Evolutionary conservation across 2,797 vertebrate species (phyloP).

Genomic region (Amniataba percoides): DNA sequence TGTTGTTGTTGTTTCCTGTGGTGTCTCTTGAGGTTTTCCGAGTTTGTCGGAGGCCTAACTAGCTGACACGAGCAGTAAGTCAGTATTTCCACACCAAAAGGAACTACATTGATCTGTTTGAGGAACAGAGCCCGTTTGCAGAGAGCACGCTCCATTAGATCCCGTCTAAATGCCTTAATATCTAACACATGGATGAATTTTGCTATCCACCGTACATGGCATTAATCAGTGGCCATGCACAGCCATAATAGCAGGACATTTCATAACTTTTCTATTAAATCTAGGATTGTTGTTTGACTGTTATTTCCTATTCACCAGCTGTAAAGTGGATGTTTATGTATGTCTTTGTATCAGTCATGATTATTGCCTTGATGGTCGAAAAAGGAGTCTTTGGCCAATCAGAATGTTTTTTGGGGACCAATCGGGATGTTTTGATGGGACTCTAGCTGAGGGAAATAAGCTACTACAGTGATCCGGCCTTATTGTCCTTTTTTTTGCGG

Average conservation of each 20-base stretch:
- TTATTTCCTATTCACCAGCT: slow-evolving; percentile 74
- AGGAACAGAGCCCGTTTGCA: slow-evolving; percentile 18
- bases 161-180: slow-evolving; percentile 75
- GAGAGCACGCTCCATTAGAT: slow-evolving; percentile 43
- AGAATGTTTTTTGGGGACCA: slow-evolving; percentile 67
- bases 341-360: slow-evolving; percentile 51
- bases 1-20: slow-evolving; percentile 32
- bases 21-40: slow-evolving; percentile 42
- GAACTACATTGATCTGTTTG: slow-evolving; percentile 44
- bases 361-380: slow-evolving; percentile 67
- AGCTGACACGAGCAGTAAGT: slow-evolving; percentile 51
- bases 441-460: slow-evolving; percentile 63
- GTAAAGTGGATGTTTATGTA: slow-evolving; percentile 56
- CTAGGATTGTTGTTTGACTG: slow-evolving; percentile 66
- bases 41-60: slow-evolving; percentile 45
- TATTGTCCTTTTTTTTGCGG: slow-evolving; percentile 41
- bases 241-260: slow-evolving; percentile 67
- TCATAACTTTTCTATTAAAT: slow-evolving; percentile 60
- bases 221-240: slow-evolving; percentile 57
- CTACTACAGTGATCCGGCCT: slow-evolving; percentile 59
- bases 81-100: slow-evolving; percentile 61
- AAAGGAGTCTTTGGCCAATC: slow-evolving; percentile 55
- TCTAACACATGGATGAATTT: slow-evolving; percentile 57
- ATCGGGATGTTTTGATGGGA: slow-evolving; percentile 57
- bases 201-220: slow-evolving; percentile 49